phyloP scores from a whole-genome alignment of 2,113 vertebrate genomes.

The Plecturocebus donacophilus region DNA sequence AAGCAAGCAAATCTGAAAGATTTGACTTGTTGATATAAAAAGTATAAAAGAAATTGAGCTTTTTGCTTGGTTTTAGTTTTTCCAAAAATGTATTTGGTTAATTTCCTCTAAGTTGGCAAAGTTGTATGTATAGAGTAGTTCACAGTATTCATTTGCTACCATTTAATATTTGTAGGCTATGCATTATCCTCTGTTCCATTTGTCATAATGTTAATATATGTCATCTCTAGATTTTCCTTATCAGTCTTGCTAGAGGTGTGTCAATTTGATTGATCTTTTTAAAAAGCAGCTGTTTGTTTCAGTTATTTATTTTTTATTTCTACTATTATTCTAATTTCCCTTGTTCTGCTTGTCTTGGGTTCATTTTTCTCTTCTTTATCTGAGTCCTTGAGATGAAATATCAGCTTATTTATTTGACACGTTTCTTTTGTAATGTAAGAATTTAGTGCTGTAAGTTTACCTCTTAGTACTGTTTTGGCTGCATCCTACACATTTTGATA shows the following conservation, averaged over 20 bases:
- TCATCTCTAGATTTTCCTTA: background rate
- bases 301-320: background rate
- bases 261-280: background rate
- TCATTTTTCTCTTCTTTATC: background rate
- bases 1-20: background rate
- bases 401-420: background rate
- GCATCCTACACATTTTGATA: background rate
- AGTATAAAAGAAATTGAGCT: background rate
- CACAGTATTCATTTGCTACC: background rate
- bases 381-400: too few species aligned
- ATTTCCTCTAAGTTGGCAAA: background rate
- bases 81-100: background rate
- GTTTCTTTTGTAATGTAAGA: background rate
- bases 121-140: background rate
- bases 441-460: background rate
- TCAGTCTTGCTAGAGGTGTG: background rate
- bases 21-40: background rate
- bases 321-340: background rate
- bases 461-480: background rate
- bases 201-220: background rate
- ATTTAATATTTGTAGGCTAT: background rate
- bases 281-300: background rate
- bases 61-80: background rate
- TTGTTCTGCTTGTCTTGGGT: background rate
- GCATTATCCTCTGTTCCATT: background rate